phyloP scores from a whole-genome alignment of 2,797 vertebrate species.

The Champsocephalus gunnari region DNA sequence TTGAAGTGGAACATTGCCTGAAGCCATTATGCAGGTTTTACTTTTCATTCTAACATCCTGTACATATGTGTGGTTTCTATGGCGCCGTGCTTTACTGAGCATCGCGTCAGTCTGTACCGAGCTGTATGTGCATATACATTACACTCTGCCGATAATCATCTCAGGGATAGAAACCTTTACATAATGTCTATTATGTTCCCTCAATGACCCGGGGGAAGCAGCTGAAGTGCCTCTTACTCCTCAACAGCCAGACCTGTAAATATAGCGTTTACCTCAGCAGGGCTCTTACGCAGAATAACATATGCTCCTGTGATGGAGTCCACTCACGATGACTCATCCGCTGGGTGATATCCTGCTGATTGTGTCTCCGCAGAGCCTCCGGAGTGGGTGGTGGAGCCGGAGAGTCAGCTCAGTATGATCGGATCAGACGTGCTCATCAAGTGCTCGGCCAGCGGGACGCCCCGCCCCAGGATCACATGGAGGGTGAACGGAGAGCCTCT shows the following conservation, averaged over 20 bases:
- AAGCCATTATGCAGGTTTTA: background rate
- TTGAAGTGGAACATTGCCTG: background rate
- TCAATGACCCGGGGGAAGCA: background rate
- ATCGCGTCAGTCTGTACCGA: background rate
- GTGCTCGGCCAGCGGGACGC: slow-evolving; percentile 89
- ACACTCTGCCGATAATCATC: background rate
- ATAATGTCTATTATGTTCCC: background rate
- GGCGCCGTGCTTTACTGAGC: background rate
- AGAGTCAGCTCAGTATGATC: slow-evolving; percentile 88
- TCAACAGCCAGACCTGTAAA: slow-evolving; percentile 4
- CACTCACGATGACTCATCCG: background rate
- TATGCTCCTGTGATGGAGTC: background rate
- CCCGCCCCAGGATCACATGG: slow-evolving; percentile 89
- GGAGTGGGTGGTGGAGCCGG: slow-evolving; percentile 88
- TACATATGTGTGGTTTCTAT: background rate
- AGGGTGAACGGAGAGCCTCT: slow-evolving; percentile 88
- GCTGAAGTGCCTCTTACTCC: background rate
- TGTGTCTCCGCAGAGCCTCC: slow-evolving; percentile 88
- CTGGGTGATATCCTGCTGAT: slow-evolving; percentile 39
- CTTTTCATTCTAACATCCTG: background rate
- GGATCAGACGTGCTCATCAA: slow-evolving; percentile 87
- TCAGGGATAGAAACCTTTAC: background rate
- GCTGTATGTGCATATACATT: background rate
- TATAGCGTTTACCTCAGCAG: background rate
- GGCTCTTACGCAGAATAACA: slow-evolving; percentile 12